Evolutionary conservation across 2,888 invertebrate species (phyloP).

Genomic region (Disparrhopalites patrizii): DNA sequence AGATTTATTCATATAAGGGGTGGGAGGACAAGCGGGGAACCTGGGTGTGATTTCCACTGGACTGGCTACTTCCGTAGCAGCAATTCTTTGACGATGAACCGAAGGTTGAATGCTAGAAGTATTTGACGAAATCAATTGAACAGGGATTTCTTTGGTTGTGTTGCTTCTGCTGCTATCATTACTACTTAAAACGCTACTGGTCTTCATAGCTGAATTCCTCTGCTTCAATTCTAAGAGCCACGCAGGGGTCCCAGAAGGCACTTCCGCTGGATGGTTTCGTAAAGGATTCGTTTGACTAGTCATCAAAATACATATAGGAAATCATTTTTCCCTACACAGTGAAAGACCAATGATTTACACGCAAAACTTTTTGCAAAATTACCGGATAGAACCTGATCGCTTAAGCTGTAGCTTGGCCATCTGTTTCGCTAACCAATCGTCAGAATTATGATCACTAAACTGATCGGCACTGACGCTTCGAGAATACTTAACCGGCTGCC

Average conservation of each 20-base stretch:
- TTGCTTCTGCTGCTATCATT: background rate
- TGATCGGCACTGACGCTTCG: slow-evolving; percentile 18
- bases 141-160: background rate
- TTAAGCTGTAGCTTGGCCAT: slow-evolving; percentile 46
- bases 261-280: background rate
- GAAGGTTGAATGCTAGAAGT: background rate
- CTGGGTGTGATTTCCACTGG: slow-evolving; percentile 31
- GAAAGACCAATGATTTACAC: background rate
- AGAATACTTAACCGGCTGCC: slow-evolving; percentile 18
- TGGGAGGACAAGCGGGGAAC: slow-evolving; percentile 47
- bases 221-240: slow-evolving; percentile 23
- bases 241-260: slow-evolving; percentile 9
- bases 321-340: background rate
- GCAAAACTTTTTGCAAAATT: background rate
- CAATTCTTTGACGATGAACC: no score
- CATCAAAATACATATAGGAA: background rate
- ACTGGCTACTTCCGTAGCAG: background rate
- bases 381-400: slow-evolving; percentile 28
- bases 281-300: slow-evolving; percentile 20
- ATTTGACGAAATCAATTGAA: background rate
- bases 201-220: slow-evolving; percentile 12
- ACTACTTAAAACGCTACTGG: background rate
- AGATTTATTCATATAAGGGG: slow-evolving; percentile 47
- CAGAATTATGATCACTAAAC: slow-evolving; percentile 29
- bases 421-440: slow-evolving; percentile 47